Base-by-base conservation (phyloP, 1,140 invertebrate genomes). In the Physella acuta region DNA sequence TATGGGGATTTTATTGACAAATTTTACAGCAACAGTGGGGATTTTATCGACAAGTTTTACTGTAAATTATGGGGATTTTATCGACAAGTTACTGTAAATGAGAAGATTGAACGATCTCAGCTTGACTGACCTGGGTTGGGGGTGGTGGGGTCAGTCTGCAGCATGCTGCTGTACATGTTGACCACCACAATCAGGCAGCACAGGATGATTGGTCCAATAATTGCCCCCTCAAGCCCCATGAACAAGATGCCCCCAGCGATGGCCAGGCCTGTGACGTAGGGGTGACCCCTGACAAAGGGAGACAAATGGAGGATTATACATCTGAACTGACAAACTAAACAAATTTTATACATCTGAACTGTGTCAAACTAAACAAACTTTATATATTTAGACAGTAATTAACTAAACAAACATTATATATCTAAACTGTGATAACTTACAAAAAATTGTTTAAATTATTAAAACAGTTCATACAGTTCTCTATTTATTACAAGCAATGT, bases 241-340 rank as follows among this genome's bases (percentile, higher is more conserved):
- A 94, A 98, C 82, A 98, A 97, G 73, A 99, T 94, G 44, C 97
- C 97, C n/a, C 97, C 97, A 14, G 95, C 95, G 76, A 99, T 96
- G 0, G 96, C 93, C 37, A 99, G 85, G 36, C 95, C 97, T n/a
- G 97, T 99, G 34, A 99, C 88, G 86, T 99, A 99, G 0, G 97
- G 97, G 88, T 99, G 97, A 31, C 95, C 94, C 16, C 93, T 93
- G 68, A 92, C 71, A 71, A 63, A 65, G 65, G 55, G 68, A n/a
- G n/a, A n/a, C n/a, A n/a, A n/a, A n/a, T n/a, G n/a, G n/a, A n/a
- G n/a, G n/a, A n/a, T n/a, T n/a, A n/a, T n/a, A n/a, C n/a, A n/a
- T n/a, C n/a, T n/a, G n/a, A n/a, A n/a, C n/a, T n/a, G n/a, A n/a
- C n/a, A n/a, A n/a, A n/a, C n/a, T n/a, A n/a, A n/a, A n/a, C n/a